Base-by-base conservation (phyloP, 2,113 vertebrate genomes). In the Corvus moneduloides region DNA sequence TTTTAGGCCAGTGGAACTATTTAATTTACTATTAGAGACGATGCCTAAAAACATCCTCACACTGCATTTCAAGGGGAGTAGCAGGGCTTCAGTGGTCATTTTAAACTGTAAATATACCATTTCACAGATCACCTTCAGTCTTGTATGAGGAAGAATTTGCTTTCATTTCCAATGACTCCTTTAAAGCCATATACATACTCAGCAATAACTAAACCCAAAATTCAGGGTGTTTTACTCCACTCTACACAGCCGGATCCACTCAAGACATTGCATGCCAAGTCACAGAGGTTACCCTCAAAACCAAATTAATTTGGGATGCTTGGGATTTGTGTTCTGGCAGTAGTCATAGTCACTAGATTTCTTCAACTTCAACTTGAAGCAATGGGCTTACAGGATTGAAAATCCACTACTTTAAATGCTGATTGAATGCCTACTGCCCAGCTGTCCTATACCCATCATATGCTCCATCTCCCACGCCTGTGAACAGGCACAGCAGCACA, bases 321-420 rank as follows among this genome's bases (percentile, higher is more conserved):
- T 54, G 43, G 49, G 51, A 81, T 86, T 94, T 80, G 39, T 83
- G 93, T 93, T 72, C 76, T 77, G 73, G 39, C 43, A 84, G 52
- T 52, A 77, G 37, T 68, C 68, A 81, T 54, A 85, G 13, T 11
- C 64, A 55, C 33, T 56, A 81, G 52, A 84, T 89, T 94, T 87
- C 56, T 68, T 63, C 55, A 82, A 68, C 58, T 89, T 85, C 81
- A 55, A 0, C 68, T 74, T 56, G 79, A 96, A 66, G 82, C 79
- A 81, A 78, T 44, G 52, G 72, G 35, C 17, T 94, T 72, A 91
- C 20, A 88, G 48, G 71, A 85, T 4, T 74, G 75, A 84, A 93
- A 94, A 91, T 59, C 67, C 84, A 76, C 75, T 84, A 16, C 88
- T 94, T 88, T 16, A 93, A 93, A 94, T 86, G 79, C 61, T 88